phyloP scores from a whole-genome alignment of 2,113 vertebrate species.

The Ochotona princeps region DNA sequence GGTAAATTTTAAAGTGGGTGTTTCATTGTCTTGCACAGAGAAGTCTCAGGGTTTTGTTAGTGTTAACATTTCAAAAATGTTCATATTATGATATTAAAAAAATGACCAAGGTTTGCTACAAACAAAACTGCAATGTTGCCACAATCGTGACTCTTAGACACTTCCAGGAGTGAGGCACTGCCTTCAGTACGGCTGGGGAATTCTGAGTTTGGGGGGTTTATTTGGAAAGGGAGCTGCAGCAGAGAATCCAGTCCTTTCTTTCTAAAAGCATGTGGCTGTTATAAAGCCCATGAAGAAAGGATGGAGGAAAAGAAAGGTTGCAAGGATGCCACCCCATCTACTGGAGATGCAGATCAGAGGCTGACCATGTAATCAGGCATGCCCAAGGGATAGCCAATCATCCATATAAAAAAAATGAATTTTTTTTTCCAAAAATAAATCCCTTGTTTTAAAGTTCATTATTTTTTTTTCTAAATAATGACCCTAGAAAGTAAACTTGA shows the following conservation, averaged over 20 bases:
- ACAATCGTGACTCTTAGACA: background rate
- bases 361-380: background rate
- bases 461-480: slow-evolving; percentile 37
- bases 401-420: slow-evolving; percentile 42
- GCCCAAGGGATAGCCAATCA: background rate
- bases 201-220: background rate
- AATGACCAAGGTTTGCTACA: background rate
- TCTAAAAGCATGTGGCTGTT: background rate
- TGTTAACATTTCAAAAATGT: background rate
- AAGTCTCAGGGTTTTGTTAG: background rate
- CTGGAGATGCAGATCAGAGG: background rate
- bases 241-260: background rate
- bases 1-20: background rate
- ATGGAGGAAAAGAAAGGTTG: background rate
- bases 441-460: background rate
- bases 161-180: background rate
- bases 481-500: slow-evolving; percentile 56
- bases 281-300: background rate
- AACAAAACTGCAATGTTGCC: background rate
- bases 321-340: background rate
- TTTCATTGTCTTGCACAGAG: background rate
- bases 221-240: background rate
- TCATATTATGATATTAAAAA: background rate
- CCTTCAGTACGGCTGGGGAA: background rate
- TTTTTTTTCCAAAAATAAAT: background rate